These are phyloP conservation scores for Harpagifer antarcticus DNA, from an alignment of 2,797 vertebrate species.

Conservation along the genomic window DNA sequence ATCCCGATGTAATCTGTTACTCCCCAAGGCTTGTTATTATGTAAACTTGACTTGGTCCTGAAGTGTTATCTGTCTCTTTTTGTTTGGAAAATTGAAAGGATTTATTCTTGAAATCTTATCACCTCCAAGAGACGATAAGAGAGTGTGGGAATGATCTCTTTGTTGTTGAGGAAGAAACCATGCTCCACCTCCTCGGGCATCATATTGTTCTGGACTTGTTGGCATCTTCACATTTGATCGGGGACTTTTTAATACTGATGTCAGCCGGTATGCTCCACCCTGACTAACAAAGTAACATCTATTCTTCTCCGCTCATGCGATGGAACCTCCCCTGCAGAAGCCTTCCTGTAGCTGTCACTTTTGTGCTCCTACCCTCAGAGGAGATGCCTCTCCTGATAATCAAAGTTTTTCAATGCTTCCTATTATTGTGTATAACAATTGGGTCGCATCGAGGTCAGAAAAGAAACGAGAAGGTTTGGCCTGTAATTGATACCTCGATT, in stretches of 20 bases:
- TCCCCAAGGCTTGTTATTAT: too few relatives aligned
- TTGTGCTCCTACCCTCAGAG: constrained; percentile 27
- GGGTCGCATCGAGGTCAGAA: constrained; percentile 54
- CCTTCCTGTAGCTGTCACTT: constrained; percentile 50
- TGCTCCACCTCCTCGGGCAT: constrained; percentile 5
- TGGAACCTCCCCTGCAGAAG: constrained; percentile 25
- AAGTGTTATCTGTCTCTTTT: constrained; percentile 47
- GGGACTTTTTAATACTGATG: constrained; percentile 12
- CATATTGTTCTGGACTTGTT: constrained; percentile 21
- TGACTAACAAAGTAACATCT: constrained; percentile 37
- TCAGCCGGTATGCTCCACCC: constrained; percentile 27
- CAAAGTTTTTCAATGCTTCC: constrained; percentile 75
- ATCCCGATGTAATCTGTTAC: too few relatives aligned
- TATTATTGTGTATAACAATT: constrained; percentile 74
- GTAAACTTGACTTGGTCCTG: constrained; percentile 23
- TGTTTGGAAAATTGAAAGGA: constrained; percentile 31
- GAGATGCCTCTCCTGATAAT: constrained; percentile 67
- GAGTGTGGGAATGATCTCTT: constrained; percentile 29
- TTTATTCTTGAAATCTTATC: constrained; percentile 58
- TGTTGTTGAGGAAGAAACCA: constrained; percentile 35
- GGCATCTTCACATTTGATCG: constrained; percentile 21
- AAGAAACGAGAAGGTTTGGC: constrained; percentile 24
- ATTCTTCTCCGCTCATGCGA: constrained; percentile 51
- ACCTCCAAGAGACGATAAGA: constrained; percentile 15
- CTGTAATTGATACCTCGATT: constrained; percentile 50